Evolutionary conservation across 2,113 vertebrate species (phyloP).

Genomic region (Ranitomeya imitator): DNA sequence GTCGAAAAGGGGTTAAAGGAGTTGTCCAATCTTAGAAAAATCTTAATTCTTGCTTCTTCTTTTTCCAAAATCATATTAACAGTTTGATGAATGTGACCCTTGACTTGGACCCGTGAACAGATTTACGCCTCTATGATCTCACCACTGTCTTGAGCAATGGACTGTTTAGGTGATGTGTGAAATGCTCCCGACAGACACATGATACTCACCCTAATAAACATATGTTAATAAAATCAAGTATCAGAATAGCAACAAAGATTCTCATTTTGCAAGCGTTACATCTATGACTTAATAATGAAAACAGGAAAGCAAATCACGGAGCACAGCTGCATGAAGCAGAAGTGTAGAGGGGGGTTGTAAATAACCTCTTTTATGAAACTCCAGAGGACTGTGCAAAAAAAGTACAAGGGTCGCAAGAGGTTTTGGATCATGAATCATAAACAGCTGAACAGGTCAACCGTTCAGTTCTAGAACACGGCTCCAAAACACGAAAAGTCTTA

Average conservation of each 20-base stretch:
- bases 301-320: background rate
- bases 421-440: slow-evolving; percentile 38
- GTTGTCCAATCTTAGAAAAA: background rate
- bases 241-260: background rate
- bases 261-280: background rate
- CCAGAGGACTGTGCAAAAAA: slow-evolving; percentile 20
- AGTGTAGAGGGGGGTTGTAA: slow-evolving; percentile 9
- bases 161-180: background rate
- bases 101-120: background rate
- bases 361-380: slow-evolving; percentile 18
- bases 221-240: background rate
- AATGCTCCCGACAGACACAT: background rate
- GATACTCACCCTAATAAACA: background rate
- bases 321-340: slow-evolving; percentile 26
- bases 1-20: too few relatives aligned
- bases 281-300: background rate
- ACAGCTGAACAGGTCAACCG: slow-evolving; percentile 44
- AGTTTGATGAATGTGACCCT: background rate
- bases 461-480: slow-evolving; percentile 23
- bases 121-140: background rate
- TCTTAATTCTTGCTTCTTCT: background rate
- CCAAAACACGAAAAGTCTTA: background rate
- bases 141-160: background rate
- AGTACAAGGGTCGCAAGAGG: background rate
- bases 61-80: background rate